Evolutionary conservation across 2,113 vertebrate species (phyloP).

Genomic region (Anguilla rostrata): DNA sequence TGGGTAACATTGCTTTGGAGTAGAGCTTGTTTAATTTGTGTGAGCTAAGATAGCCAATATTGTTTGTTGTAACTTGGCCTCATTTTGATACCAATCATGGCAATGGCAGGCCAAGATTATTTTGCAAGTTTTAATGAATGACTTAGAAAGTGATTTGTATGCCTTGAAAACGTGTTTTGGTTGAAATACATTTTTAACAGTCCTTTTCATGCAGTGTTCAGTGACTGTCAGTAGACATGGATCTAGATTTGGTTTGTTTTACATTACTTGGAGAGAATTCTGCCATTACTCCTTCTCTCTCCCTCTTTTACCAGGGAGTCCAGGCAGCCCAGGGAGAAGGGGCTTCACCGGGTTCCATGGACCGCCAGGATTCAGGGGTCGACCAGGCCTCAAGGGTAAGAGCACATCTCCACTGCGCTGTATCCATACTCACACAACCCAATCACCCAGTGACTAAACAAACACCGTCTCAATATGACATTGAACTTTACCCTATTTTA

Average conservation of each 20-base stretch:
- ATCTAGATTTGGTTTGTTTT: not conserved
- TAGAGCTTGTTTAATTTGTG: too few relatives aligned
- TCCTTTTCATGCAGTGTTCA: not conserved
- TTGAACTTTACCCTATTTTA: not conserved
- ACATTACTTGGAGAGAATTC: not conserved
- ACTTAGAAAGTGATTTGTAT: too few relatives aligned
- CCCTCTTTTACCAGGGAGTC: constrained; percentile 45
- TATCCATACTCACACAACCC: not conserved
- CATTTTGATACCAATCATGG: too few relatives aligned
- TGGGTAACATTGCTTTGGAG: too few relatives aligned
- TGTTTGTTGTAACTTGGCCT: too few relatives aligned
- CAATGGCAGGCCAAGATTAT: too few relatives aligned
- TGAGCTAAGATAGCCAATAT: too few relatives aligned
- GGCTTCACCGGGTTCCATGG: constrained; percentile 55
- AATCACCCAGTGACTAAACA: not conserved
- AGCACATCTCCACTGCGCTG: not conserved
- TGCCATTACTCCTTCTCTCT: not conserved
- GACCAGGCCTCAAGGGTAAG: constrained; percentile 64
- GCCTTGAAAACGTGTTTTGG: too few relatives aligned
- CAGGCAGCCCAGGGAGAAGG: constrained; percentile 54
- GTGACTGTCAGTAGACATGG: not conserved
- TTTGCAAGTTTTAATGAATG: too few relatives aligned
- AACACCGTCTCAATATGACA: not conserved
- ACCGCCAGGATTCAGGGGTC: constrained; percentile 54
- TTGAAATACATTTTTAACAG: too few relatives aligned